Conservation (phyloP, 2,113 vertebrate genomes). For the Isurus oxyrinchus region DNA sequence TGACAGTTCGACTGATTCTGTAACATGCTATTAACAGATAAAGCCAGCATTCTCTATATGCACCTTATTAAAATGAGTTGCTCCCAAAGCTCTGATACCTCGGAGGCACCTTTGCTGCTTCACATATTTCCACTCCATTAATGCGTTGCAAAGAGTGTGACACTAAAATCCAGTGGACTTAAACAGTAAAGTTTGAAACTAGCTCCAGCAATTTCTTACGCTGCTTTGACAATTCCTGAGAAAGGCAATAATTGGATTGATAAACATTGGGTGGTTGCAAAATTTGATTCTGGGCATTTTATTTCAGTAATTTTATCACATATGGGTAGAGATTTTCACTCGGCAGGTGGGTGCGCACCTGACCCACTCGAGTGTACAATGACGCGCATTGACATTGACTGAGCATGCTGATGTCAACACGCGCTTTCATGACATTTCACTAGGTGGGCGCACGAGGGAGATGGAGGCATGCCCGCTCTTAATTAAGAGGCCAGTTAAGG, state of each 20-base stretch:
- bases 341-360: too few relatives aligned
- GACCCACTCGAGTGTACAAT: too few relatives aligned
- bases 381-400: too few relatives aligned
- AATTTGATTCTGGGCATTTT: background rate
- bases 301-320: background rate
- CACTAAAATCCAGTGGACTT: background rate
- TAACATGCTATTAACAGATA: slow-evolving; percentile 33
- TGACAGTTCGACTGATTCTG: slow-evolving; percentile 29
- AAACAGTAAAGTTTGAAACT: slow-evolving; percentile 13
- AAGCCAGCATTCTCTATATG: slow-evolving; percentile 7
- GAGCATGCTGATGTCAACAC: too few relatives aligned
- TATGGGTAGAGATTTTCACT: too few relatives aligned
- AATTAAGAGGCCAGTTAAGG: too few relatives aligned
- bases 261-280: background rate
- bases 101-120: slow-evolving; percentile 23
- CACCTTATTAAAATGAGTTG: slow-evolving; percentile 18
- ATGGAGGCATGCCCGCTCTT: too few relatives aligned
- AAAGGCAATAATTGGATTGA: background rate
- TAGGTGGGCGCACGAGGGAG: too few relatives aligned
- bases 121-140: slow-evolving; percentile 32
- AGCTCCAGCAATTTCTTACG: background rate
- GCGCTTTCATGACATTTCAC: too few relatives aligned
- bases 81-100: slow-evolving; percentile 9
- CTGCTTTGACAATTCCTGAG: background rate
- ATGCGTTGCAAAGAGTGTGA: slow-evolving; percentile 7